Percentiles rank a stretch among this genome's conserved stretches.
phyloP scores from a whole-genome alignment of 92 coral and sea anemone species.

The Anthopleura xanthogrammica region DNA sequence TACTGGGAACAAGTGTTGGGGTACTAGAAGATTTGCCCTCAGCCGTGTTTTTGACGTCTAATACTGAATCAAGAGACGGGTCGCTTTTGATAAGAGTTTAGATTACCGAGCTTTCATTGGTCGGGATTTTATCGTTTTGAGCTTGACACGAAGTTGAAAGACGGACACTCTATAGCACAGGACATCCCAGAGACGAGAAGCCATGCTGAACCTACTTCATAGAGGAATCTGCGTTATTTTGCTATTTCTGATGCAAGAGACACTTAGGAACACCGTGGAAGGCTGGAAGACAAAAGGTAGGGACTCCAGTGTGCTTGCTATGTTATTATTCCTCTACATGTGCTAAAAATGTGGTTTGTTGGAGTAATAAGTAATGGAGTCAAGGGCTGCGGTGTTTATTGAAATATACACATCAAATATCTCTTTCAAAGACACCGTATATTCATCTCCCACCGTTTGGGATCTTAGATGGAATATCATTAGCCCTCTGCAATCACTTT shows the following conservation, averaged over 20 bases:
- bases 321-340: constrained; percentile 8
- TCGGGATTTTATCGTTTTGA: constrained; percentile 25
- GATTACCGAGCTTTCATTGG: constrained; percentile 32
- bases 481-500: neutral
- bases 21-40: neutral
- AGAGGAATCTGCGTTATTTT: constrained; percentile 17
- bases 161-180: constrained; percentile 21
- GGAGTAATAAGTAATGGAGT: constrained; percentile 13
- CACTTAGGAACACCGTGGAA: constrained; percentile 18
- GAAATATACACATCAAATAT: constrained; percentile 19
- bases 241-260: constrained; percentile 27
- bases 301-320: neutral
- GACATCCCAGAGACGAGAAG: constrained; percentile 9
- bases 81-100: constrained; percentile 24
- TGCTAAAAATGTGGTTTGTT: constrained; percentile 12
- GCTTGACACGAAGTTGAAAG: constrained; percentile 38
- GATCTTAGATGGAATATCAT: neutral
- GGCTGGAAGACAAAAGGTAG: constrained; percentile 34
- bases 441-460: constrained; percentile 6
- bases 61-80: constrained; percentile 21
- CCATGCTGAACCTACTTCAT: constrained; percentile 17
- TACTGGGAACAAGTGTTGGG: constrained; percentile 23
- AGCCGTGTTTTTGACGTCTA: neutral
- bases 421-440: constrained; percentile 15
- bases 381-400: constrained; percentile 31